phyloP scores from a whole-genome alignment of 2,888 invertebrate genomes.

The Glaucopsyche alexis region DNA sequence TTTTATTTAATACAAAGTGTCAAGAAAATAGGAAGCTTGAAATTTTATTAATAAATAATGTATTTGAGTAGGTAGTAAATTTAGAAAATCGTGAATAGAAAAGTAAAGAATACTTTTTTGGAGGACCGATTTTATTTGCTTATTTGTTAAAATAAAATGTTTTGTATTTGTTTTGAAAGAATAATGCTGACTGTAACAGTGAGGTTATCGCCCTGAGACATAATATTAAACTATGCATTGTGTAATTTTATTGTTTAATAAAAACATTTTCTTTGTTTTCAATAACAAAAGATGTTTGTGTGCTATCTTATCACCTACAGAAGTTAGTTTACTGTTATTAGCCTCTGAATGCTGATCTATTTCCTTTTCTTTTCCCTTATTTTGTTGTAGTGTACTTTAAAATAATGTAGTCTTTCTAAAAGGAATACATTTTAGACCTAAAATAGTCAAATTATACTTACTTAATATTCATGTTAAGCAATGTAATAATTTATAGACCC shows the following conservation, averaged over 20 bases:
- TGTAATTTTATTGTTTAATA: neutral
- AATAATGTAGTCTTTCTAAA: no score
- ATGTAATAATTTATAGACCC: no score
- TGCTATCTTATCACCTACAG: neutral
- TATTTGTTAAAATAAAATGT: no score
- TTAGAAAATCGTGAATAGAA: no score
- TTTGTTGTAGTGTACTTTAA: no score
- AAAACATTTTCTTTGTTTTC: slow-evolving; percentile 1
- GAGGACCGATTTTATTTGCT: no score
- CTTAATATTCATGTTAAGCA: no score
- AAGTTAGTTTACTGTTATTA: neutral
- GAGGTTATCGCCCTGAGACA: slow-evolving; percentile 4
- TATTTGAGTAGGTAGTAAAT: no score
- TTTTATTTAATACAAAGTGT: neutral
- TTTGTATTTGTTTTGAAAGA: neutral
- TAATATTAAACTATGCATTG: neutral
- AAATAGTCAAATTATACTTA: no score
- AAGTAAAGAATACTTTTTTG: no score
- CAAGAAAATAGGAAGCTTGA: neutral
- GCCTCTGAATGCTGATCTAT: neutral
- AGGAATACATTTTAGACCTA: no score
- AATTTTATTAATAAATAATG: neutral
- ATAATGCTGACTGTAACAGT: neutral
- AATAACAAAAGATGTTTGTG: neutral
- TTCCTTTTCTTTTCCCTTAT: neutral